Evolutionary conservation across 2,888 invertebrate genomes (phyloP).

Genomic region (Sphecodes monilicornis): DNA sequence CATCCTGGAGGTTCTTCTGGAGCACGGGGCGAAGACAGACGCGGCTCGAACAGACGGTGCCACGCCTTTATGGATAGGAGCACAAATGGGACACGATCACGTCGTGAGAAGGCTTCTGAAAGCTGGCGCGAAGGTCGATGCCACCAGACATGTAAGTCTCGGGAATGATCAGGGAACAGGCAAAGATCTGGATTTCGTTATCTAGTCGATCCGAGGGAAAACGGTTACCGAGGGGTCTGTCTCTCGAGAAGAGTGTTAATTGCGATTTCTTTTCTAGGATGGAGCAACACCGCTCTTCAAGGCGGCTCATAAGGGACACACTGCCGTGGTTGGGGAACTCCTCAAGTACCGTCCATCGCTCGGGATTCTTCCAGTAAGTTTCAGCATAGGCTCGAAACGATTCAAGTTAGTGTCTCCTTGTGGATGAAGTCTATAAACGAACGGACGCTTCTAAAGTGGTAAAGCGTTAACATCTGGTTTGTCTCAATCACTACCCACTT

Average conservation of each 20-base stretch:
- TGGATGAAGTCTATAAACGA: not conserved
- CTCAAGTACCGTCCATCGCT: constrained; percentile 93
- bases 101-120: constrained; percentile 91
- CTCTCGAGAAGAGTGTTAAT: not conserved
- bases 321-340: constrained; percentile 93
- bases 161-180: constrained; percentile 25
- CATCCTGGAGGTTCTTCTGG: constrained; percentile 90
- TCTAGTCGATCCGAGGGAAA: constrained; percentile 14
- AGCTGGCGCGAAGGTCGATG: constrained; percentile 92
- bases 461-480: not conserved
- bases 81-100: constrained; percentile 97
- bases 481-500: not conserved
- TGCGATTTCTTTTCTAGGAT: constrained; percentile 86
- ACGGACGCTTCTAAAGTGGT: not conserved
- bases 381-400: not conserved
- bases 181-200: constrained; percentile 21
- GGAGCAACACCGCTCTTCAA: constrained; percentile 98
- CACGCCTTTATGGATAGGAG: constrained; percentile 96
- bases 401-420: not conserved
- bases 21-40: constrained; percentile 91
- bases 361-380: constrained; percentile 91
- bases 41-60: constrained; percentile 92
- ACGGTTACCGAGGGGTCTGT: not conserved
- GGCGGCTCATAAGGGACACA: constrained; percentile 97
- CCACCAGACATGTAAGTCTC: constrained; percentile 89